Percentiles rank a stretch among this genome's conserved stretches.
These are phyloP conservation scores for Toxostoma redivivum DNA, from an alignment of 2,113 vertebrate genomes.

Conservation along the genomic window DNA sequence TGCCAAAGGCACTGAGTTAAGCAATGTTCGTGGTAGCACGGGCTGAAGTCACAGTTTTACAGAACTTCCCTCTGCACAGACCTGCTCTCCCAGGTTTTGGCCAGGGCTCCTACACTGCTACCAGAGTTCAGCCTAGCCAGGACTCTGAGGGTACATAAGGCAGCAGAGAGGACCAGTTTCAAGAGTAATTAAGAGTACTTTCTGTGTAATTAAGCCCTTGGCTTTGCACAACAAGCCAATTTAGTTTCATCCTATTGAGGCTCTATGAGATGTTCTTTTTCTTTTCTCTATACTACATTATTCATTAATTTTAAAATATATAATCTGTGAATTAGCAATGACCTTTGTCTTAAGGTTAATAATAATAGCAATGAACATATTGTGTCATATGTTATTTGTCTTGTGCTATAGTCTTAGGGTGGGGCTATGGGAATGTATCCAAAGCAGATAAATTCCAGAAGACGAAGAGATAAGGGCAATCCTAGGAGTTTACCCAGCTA, in stretches of 20 bases:
- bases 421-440: background rate
- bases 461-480: background rate
- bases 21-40: background rate
- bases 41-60: background rate
- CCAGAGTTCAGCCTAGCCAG: background rate
- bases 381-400: accelerated
- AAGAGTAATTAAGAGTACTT: background rate
- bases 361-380: background rate
- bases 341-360: background rate
- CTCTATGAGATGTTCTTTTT: background rate
- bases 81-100: background rate
- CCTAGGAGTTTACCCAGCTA: background rate
- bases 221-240: background rate
- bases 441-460: background rate
- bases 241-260: background rate
- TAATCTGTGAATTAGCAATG: background rate
- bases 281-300: background rate
- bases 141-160: background rate
- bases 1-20: background rate
- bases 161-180: background rate
- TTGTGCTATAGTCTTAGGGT: background rate
- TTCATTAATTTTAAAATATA: background rate
- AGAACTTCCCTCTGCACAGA: background rate
- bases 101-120: background rate
- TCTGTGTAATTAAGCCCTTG: background rate